Evolutionary conservation across 2,888 invertebrate genomes (phyloP).

Genomic region (Acleris emargana): DNA sequence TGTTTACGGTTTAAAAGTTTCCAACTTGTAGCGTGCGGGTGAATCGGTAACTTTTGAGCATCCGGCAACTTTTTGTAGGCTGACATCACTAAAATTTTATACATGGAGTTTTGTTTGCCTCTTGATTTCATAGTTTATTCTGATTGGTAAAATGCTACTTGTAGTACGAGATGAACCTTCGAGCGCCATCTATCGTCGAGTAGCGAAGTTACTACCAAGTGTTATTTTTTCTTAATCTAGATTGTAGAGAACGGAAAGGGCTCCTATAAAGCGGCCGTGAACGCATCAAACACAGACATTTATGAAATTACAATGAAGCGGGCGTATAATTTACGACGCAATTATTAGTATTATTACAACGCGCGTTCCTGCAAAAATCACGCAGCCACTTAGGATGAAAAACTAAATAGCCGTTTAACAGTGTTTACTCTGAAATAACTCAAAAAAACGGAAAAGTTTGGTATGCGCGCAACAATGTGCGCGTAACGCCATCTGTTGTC

Average conservation of each 20-base stretch:
- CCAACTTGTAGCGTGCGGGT: slow-evolving; percentile 29
- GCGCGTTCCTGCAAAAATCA: slow-evolving; percentile 69
- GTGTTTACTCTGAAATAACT: slow-evolving; percentile 77
- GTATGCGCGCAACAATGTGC: slow-evolving; percentile 71
- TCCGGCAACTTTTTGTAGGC: slow-evolving; percentile 29
- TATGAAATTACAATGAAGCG: slow-evolving; percentile 67
- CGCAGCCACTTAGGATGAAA: slow-evolving; percentile 80
- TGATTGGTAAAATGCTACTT: neutral
- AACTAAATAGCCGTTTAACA: slow-evolving; percentile 78
- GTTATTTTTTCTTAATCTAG: slow-evolving; percentile 34
- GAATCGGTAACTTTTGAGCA: slow-evolving; percentile 29
- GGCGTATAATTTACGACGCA: slow-evolving; percentile 70
- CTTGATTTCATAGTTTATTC: neutral
- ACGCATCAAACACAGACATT: slow-evolving; percentile 55
- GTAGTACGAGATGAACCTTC: neutral
- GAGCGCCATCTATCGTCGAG: slow-evolving; percentile 56
- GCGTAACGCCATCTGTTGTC: slow-evolving; percentile 78
- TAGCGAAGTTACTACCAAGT: slow-evolving; percentile 39
- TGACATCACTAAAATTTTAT: slow-evolving; percentile 9
- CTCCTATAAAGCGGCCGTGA: slow-evolving; percentile 40
- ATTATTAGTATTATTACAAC: slow-evolving; percentile 77
- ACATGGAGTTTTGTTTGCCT: slow-evolving; percentile 2
- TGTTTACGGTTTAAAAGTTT: slow-evolving; percentile 27
- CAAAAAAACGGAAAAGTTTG: slow-evolving; percentile 66
- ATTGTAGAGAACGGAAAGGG: slow-evolving; percentile 42